phyloP scores from a whole-genome alignment of 1,140 invertebrate species.

The Pomacea maculata region DNA sequence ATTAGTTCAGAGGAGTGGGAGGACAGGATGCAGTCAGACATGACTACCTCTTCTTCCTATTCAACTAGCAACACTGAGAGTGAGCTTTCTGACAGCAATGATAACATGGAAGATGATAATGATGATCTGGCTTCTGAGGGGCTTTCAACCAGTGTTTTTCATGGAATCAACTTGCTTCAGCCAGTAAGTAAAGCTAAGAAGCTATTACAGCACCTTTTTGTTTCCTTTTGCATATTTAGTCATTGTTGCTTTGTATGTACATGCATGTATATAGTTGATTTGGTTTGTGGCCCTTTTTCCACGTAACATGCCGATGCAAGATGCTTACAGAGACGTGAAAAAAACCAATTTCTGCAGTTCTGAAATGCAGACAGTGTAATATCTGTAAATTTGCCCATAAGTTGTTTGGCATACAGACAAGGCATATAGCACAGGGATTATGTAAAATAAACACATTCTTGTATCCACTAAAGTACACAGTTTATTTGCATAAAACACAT shows the following conservation, averaged over 20 bases:
- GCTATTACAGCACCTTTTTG: too few relatives aligned
- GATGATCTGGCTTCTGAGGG: conserved; percentile 22
- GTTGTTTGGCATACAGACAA: too few relatives aligned
- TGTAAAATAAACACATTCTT: too few relatives aligned
- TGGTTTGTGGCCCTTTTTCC: too few relatives aligned
- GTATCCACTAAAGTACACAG: too few relatives aligned
- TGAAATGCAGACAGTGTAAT: too few relatives aligned
- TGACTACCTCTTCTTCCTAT: conserved; percentile 53
- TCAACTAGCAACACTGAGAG: conserved; percentile 45
- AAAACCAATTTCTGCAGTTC: too few relatives aligned
- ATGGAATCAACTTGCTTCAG: conserved; percentile 58
- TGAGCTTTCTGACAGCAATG: conserved; percentile 41
- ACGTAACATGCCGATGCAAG: too few relatives aligned
- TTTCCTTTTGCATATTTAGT: conserved; percentile 2
- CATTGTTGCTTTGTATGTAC: neutral
- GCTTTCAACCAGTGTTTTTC: conserved; percentile 24
- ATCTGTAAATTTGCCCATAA: too few relatives aligned
- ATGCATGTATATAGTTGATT: conserved; percentile 4
- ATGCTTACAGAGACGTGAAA: too few relatives aligned
- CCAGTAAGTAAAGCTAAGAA: conserved; percentile 43
- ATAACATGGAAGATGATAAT: conserved; percentile 23
- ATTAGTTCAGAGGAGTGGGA: conserved; percentile 60
- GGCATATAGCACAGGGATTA: too few relatives aligned
- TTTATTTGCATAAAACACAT: too few relatives aligned
- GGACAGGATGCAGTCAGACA: conserved; percentile 57